Evolutionary conservation across 2,113 vertebrate species (phyloP), one percentile per base, ranked within the genome.

Genomic region (Antennarius striatus): DNA sequence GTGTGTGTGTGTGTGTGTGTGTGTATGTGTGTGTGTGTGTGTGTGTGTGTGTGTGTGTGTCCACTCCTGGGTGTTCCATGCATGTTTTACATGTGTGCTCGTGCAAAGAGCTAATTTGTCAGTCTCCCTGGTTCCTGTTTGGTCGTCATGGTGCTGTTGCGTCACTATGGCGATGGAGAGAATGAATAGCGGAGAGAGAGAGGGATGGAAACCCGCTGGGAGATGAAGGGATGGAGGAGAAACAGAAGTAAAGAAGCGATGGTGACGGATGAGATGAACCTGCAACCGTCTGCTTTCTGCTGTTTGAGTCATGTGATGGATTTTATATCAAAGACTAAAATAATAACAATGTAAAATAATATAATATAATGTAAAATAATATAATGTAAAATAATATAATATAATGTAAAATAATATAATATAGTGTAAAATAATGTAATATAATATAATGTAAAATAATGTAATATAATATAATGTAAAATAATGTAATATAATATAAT

Each of bases 21-120:
- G 66, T 63, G 52, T 13, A 56, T 28, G 43, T 30, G 51, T 40
- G 50, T 13, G 8, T 22, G 1, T 30, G 46, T 52, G 57, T 14
- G 60, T 47, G 28, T 52, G 42, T 52, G 56, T 10, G 11, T 22
- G 2, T 30, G 46, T 52, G 52, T 14, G 60, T 47, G 28, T 52
- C 22, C 47, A 51, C 50, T 76, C 54, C 64, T 45, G 79, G 71
- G 71, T 80, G 71, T 70, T 54, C 29, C 73, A 79, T 45, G 79
- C 68, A 71, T 80, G 71, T 70, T 54, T 17, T 71, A 79, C 70
- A 64, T 68, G 40, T 68, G 76, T 29, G 63, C 56, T 10, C 40
- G 46, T 16, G 36, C 66, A 72, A 39, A 62, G 28, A 54, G 61
- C 64, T 63, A 6, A 75, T 82, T 80, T 0, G 75, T 88, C 77